Evolutionary conservation across 2,888 invertebrate genomes (phyloP).

Genomic region (Dicyrtoma fusca): DNA sequence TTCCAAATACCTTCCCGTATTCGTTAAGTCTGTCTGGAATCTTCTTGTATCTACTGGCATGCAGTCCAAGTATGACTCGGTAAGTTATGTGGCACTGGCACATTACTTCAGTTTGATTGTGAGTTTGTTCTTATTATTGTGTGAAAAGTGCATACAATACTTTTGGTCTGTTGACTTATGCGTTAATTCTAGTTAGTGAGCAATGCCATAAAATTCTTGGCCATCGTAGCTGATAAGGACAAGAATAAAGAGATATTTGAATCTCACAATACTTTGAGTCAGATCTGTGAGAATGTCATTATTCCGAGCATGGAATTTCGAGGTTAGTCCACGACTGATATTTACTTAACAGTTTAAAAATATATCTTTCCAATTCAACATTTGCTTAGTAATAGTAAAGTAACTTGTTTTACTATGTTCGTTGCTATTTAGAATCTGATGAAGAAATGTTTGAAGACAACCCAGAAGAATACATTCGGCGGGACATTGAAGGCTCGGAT

Average conservation of each 20-base stretch:
- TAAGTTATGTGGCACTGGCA: slow-evolving; percentile 60
- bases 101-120: neutral
- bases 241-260: slow-evolving; percentile 88
- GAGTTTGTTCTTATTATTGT: neutral
- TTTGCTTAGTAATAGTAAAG: too few relatives aligned
- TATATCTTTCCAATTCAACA: too few relatives aligned
- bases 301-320: slow-evolving; percentile 98
- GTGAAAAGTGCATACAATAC: too few relatives aligned
- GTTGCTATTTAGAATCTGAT: slow-evolving; percentile 84
- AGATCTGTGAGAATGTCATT: slow-evolving; percentile 97
- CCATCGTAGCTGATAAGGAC: slow-evolving; percentile 88
- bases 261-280: slow-evolving; percentile 80
- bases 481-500: slow-evolving; percentile 98
- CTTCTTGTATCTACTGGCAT: slow-evolving; percentile 82
- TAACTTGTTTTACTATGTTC: slow-evolving; percentile 39
- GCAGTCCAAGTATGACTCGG: slow-evolving; percentile 87
- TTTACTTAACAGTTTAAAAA: too few relatives aligned
- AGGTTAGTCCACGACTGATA: too few relatives aligned
- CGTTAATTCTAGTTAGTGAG: slow-evolving; percentile 77
- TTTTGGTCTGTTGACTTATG: too few relatives aligned
- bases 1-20: slow-evolving; percentile 80
- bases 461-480: slow-evolving; percentile 93
- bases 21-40: slow-evolving; percentile 95
- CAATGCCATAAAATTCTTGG: slow-evolving; percentile 92
- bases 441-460: slow-evolving; percentile 97